phyloP scores from a whole-genome alignment of 92 coral and sea anemone species.

The Epizoanthus rinbou region DNA sequence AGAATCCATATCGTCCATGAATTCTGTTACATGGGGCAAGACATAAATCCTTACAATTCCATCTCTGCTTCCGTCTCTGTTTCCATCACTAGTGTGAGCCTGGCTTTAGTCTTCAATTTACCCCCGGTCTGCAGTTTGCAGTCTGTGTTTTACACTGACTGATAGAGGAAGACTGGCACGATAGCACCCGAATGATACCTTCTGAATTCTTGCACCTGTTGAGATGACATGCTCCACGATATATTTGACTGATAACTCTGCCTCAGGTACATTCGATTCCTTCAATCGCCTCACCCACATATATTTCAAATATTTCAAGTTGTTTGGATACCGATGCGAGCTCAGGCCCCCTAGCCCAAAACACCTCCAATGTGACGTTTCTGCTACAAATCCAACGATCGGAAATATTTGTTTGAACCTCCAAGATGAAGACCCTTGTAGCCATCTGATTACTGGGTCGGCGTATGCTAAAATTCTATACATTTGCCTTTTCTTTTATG shows the following conservation, averaged over 20 bases:
- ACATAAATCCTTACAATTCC: too few species aligned
- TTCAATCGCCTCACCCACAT: slow-evolving; percentile 55
- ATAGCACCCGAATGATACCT: neutral
- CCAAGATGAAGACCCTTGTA: neutral
- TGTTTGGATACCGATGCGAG: neutral
- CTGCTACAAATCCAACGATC: too few species aligned
- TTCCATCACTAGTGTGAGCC: too few species aligned
- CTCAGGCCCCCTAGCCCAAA: too few species aligned
- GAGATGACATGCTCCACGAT: slow-evolving; percentile 61
- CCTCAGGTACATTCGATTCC: slow-evolving; percentile 59
- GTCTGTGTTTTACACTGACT: too few species aligned
- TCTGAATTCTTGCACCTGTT: slow-evolving; percentile 38
- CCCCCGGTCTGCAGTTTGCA: too few species aligned
- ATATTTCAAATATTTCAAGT: slow-evolving; percentile 23
- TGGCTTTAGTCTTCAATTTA: too few species aligned
- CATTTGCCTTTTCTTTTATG: neutral
- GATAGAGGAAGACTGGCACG: too few species aligned
- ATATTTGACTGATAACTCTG: slow-evolving; percentile 63
- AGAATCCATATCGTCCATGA: too few species aligned
- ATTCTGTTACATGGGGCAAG: too few species aligned
- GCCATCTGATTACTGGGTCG: neutral
- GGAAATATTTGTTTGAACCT: neutral
- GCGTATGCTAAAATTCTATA: neutral
- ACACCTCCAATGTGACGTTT: too few species aligned
- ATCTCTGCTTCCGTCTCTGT: too few species aligned